Evolutionary conservation across 2,113 vertebrate species (phyloP), one percentile per base, ranked within the genome.

Genomic region (Telmatochromis sp.): DNA sequence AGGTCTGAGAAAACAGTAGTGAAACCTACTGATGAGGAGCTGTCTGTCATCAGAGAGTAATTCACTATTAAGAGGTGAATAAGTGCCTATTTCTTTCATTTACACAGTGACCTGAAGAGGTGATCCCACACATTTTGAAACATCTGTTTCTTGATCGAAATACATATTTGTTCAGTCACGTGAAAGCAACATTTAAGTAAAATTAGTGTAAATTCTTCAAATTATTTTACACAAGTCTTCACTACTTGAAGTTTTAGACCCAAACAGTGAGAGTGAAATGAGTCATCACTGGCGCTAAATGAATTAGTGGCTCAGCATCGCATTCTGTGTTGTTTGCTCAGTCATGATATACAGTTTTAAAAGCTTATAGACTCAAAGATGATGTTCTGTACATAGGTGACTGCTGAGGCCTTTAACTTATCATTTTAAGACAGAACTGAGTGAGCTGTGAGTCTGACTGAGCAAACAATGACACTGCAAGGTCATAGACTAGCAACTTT

Each of bases 41-140:
- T 11, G 15, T 49, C 26, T 49, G 42, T 37, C 33, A 26, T 73
- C 83, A 88, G 57, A 26, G 73, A 65, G 26, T 45, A 40, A 81
- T 88, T 89, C 84, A 75, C 91, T 84, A 89, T 93, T 86, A 86
- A 89, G 54, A 81, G 80, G 82, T 85, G 87, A 85, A 83, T 87
- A 81, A 60, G 80, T 28, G 23, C 31, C 89, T 63, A 85, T 89
- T 81, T 65, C 73, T 86, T 80, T 63, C 2, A 88, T 88, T 87
- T 84, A 57, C 23, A 45, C 19, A 4, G 40, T 23, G 80, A 81
- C 88, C 80, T 23, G 19, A 49, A 81, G 58, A 68, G 31, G 54
- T 47, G 54, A 81, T 1, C 26, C 45, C 70, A 49, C 70, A 28
- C 40, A 19, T 19, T 47, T 47, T 28, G 42, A 49, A 47, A 75